phyloP scores from a whole-genome alignment of 2,113 vertebrate genomes.

The Progne subis region DNA sequence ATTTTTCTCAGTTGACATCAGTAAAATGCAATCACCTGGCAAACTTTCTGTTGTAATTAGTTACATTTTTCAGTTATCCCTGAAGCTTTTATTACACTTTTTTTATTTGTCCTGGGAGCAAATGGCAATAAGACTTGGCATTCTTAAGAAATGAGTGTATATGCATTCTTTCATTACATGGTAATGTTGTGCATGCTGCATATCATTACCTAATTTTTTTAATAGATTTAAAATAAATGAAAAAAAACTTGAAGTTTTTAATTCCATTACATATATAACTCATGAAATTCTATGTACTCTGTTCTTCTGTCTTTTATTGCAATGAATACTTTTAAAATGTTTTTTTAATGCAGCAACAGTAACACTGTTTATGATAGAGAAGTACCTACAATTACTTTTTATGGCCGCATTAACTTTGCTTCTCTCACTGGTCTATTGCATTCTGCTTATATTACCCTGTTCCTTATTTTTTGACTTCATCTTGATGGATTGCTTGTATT shows the following conservation, averaged over 20 bases:
- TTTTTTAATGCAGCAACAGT: background rate
- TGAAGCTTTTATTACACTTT: background rate
- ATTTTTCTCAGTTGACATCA: slow-evolving; percentile 9
- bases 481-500: background rate
- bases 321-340: background rate
- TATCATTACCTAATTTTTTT: background rate
- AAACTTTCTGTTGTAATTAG: background rate
- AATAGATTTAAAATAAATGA: background rate
- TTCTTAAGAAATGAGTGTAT: slow-evolving; percentile 16
- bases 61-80: background rate
- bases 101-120: background rate
- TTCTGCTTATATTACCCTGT: background rate
- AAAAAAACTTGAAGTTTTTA: background rate
- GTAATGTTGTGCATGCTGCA: background rate
- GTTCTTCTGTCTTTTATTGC: background rate
- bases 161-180: slow-evolving; percentile 12
- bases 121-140: background rate
- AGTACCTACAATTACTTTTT: background rate
- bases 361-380: background rate
- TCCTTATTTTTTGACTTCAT: background rate
- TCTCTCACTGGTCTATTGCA: background rate
- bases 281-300: background rate
- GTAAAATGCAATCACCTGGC: background rate
- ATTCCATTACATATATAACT: background rate
- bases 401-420: background rate